Conservation (phyloP, 2,797 vertebrate species). For the Centroberyx gerrardi region DNA sequence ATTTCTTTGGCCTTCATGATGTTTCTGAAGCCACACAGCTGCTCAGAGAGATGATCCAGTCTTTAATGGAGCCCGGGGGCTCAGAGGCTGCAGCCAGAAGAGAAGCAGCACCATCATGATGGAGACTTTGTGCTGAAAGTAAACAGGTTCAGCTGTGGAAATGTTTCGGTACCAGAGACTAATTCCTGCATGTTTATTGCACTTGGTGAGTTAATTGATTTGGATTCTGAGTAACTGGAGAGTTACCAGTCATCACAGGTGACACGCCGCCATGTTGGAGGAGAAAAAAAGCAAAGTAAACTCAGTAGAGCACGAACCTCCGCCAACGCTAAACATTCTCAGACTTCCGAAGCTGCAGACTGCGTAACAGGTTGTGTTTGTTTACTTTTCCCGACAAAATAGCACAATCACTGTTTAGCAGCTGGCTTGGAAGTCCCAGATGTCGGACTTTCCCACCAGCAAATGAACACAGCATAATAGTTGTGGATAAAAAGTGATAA, state of each 20-base stretch:
- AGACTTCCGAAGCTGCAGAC: too few relatives aligned
- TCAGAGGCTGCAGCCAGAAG: not conserved
- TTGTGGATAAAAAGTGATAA: not conserved
- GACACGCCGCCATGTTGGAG: too few relatives aligned
- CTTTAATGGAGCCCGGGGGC: slow-evolving; percentile 8
- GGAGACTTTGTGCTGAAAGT: too few relatives aligned
- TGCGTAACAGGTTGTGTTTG: too few relatives aligned
- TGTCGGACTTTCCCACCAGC: not conserved
- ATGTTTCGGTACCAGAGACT: too few relatives aligned
- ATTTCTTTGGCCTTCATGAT: not conserved
- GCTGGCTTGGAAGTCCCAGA: not conserved
- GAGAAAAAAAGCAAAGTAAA: too few relatives aligned
- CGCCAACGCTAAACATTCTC: too few relatives aligned
- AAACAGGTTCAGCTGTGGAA: too few relatives aligned
- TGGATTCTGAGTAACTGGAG: not conserved
- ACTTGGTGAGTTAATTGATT: not conserved
- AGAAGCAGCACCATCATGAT: not conserved
- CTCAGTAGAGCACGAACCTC: too few relatives aligned
- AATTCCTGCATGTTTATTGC: too few relatives aligned
- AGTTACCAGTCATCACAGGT: too few relatives aligned
- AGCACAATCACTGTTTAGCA: not conserved
- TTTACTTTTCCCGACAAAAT: too few relatives aligned
- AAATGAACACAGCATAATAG: not conserved
- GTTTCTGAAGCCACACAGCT: slow-evolving; percentile 42
- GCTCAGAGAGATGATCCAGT: slow-evolving; percentile 38